Percentiles rank a stretch among this genome's conserved stretches.
Evolutionary conservation across 2,113 vertebrate species (phyloP).

Genomic region (Butastur rufipennis): DNA sequence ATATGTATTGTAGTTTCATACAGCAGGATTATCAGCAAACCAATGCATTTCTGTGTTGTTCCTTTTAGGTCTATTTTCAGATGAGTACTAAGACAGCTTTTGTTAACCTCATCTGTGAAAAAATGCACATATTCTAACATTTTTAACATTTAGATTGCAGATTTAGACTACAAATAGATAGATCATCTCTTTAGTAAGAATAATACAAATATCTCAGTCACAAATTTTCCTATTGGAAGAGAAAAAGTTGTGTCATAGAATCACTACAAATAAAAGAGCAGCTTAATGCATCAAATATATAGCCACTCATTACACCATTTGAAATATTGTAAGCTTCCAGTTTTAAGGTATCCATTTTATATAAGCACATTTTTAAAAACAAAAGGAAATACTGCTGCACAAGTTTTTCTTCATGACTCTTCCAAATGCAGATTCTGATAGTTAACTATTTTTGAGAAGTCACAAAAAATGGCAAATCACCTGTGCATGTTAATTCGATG

Average conservation of each 20-base stretch:
- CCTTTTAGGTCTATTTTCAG: background rate
- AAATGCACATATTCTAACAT: background rate
- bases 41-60: background rate
- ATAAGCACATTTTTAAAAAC: background rate
- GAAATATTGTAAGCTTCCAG: background rate
- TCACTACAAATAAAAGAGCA: background rate
- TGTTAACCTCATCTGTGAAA: background rate
- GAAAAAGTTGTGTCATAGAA: background rate
- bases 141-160: background rate
- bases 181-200: background rate
- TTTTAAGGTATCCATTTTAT: background rate
- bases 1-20: constrained; percentile 19
- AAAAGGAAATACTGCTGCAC: constrained; percentile 8
- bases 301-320: background rate
- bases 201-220: background rate
- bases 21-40: constrained; percentile 22
- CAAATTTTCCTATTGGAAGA: background rate
- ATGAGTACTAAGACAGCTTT: background rate
- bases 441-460: background rate
- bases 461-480: background rate
- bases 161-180: background rate
- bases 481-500: background rate
- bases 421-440: background rate
- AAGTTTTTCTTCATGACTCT: background rate
- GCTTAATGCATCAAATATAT: background rate